Conservation (phyloP, 2,113 vertebrate species). For the Xenopus tropicalis region DNA sequence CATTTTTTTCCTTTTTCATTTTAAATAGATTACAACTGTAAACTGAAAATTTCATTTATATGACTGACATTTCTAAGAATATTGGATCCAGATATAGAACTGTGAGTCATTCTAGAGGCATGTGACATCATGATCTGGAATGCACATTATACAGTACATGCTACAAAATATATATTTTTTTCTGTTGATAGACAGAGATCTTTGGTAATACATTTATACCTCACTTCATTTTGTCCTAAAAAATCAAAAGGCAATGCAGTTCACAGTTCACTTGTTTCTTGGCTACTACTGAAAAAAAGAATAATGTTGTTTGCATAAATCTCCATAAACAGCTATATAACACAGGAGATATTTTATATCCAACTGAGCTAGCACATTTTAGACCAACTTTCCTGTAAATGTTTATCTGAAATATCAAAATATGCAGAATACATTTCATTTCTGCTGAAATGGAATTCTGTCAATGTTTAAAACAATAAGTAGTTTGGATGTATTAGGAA, state of each 20-base stretch:
- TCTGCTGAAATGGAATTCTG: neutral
- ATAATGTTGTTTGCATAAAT: slow-evolving; percentile 16
- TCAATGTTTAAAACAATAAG: neutral
- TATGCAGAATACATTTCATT: slow-evolving; percentile 15
- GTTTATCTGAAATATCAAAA: slow-evolving; percentile 22
- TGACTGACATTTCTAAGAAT: too few relatives aligned
- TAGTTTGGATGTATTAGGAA: neutral
- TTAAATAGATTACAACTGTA: too few relatives aligned
- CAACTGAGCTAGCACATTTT: slow-evolving; percentile 32
- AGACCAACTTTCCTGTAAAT: slow-evolving; percentile 14
- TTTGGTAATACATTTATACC: too few relatives aligned
- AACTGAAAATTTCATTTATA: too few relatives aligned
- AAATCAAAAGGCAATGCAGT: neutral
- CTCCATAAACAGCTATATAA: slow-evolving; percentile 23
- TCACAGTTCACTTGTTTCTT: neutral
- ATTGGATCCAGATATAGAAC: too few relatives aligned
- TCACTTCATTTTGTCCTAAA: neutral
- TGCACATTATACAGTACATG: too few relatives aligned
- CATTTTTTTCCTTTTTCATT: too few relatives aligned
- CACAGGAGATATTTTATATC: slow-evolving; percentile 7
- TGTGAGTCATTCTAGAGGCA: too few relatives aligned
- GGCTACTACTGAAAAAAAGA: neutral
- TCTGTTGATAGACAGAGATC: too few relatives aligned
- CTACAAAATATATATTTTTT: too few relatives aligned
- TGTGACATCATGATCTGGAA: too few relatives aligned